Conservation (phyloP, 2,888 invertebrate genomes). For the Melanargia galathea region DNA sequence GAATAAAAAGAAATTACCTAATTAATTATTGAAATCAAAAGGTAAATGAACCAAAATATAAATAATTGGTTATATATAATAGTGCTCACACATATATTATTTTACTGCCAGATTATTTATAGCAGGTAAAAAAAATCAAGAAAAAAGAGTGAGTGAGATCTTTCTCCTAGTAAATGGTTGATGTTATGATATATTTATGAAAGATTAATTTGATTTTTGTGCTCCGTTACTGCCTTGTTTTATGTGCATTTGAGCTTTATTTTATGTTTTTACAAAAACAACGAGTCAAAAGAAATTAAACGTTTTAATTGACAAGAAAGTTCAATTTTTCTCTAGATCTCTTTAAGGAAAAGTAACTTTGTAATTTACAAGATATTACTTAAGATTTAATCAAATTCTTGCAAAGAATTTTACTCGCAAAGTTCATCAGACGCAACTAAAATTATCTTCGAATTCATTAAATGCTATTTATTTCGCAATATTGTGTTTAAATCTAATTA, state of each 20-base stretch:
- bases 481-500: too few relatives aligned
- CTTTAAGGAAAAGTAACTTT: not conserved
- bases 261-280: not conserved
- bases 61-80: not conserved
- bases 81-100: conserved; percentile 1
- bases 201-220: not conserved
- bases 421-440: too few relatives aligned
- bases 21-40: not conserved
- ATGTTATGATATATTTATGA: not conserved
- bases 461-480: too few relatives aligned
- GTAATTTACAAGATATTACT: not conserved
- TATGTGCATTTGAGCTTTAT: not conserved
- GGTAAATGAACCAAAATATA: not conserved
- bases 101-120: conserved; percentile 6
- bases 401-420: not conserved
- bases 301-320: not conserved
- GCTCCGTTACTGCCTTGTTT: not conserved
- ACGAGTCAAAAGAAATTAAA: not conserved
- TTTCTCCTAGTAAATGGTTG: not conserved
- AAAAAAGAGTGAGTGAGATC: not conserved
- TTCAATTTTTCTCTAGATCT: not conserved
- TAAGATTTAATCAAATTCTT: not conserved
- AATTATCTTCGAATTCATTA: too few relatives aligned
- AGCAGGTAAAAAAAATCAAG: not conserved
- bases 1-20: not conserved